Evolutionary conservation across 2,113 vertebrate genomes (phyloP).

Genomic region (Anguilla japonica): DNA sequence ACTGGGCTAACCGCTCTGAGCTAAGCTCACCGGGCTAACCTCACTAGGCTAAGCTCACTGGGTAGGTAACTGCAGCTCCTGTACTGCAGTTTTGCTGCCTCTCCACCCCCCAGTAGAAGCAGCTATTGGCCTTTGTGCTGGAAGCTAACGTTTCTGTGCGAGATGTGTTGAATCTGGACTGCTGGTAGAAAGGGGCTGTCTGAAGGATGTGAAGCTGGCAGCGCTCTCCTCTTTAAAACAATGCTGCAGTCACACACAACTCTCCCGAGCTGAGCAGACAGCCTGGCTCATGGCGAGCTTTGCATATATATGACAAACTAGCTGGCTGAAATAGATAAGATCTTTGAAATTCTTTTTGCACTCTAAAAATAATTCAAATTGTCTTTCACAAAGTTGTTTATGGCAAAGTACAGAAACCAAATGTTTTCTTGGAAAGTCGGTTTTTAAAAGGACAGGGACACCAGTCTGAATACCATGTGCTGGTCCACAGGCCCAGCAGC

Average conservation of each 20-base stretch:
- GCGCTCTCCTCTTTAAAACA: not conserved
- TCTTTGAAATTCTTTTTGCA: not conserved
- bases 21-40: not conserved
- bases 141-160: not conserved
- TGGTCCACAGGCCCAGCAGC: conserved; percentile 3
- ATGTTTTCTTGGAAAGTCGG: no score
- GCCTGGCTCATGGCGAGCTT: not conserved
- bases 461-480: not conserved
- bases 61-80: not conserved
- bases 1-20: no score
- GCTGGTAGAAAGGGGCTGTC: not conserved
- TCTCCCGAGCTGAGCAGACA: not conserved
- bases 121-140: not conserved
- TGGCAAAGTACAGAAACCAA: not conserved
- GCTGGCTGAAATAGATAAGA: not conserved
- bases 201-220: not conserved
- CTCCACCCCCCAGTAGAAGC: not conserved
- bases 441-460: no score
- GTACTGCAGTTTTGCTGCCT: no score
- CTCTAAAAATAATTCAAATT: not conserved
- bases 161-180: not conserved
- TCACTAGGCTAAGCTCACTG: not conserved
- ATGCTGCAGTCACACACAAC: not conserved
- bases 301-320: not conserved
- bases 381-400: not conserved